Percentiles rank a stretch among this genome's conserved stretches.
Evolutionary conservation across 2,113 vertebrate genomes (phyloP).

Genomic region (Pongo pygmaeus): DNA sequence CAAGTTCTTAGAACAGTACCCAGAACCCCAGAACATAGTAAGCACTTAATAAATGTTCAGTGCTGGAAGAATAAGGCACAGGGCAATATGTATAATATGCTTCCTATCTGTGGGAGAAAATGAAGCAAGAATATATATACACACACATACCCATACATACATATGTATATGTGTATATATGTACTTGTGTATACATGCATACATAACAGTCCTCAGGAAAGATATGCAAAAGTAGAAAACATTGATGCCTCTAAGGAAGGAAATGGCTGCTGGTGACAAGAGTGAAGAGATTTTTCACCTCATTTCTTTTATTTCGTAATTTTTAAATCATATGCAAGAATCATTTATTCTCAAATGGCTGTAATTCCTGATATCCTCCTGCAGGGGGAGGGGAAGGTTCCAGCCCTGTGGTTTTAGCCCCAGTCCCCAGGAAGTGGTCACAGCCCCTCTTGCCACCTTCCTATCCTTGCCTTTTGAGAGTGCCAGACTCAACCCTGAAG

Average conservation of each 20-base stretch:
- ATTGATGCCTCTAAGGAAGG: not conserved
- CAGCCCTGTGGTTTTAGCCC: not conserved
- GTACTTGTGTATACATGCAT: not conserved
- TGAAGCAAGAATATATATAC: not conserved
- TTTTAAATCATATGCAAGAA: not conserved
- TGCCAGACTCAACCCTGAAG: not conserved
- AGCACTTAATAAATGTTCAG: not conserved
- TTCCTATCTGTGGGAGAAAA: not conserved
- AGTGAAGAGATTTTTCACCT: not conserved
- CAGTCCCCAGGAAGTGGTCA: not conserved
- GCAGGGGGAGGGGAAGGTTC: not conserved
- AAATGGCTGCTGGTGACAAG: not conserved
- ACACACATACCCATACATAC: too few relatives aligned
- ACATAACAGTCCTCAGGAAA: not conserved
- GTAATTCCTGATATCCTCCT: not conserved
- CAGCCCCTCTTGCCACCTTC: not conserved
- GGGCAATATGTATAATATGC: not conserved
- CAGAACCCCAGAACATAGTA: not conserved
- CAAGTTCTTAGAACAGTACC: not conserved
- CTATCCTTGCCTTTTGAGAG: not conserved
- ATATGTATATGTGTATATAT: not conserved
- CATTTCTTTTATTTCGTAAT: not conserved
- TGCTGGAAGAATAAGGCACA: not conserved
- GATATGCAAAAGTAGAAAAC: not conserved
- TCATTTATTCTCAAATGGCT: not conserved